Base-by-base conservation (phyloP, 2,888 invertebrate species). In the Dexiosoma caninum region DNA sequence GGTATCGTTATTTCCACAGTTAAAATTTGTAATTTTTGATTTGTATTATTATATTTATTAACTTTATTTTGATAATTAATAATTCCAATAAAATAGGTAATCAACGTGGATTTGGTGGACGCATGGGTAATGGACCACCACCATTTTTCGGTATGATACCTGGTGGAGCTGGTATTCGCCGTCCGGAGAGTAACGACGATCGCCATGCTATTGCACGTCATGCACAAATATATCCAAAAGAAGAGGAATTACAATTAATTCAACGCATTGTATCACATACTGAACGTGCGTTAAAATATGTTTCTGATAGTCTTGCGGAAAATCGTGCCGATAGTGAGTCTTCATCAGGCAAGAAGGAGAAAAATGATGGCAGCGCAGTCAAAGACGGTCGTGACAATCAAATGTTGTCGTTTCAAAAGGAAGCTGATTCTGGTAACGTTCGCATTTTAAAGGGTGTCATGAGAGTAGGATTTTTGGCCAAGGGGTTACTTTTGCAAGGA, bases 101-200 rank as follows among this genome's bases (percentile, higher is more conserved):
- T 30, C 88, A 88, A 77, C 84, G 85, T 53, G 84, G 84, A 1
- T 84, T 88, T 83, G 87, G 87, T 23, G 88, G 88, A 1, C 88
- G 88, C 23, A 85, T 87, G 82, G 88, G 88, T 12, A 91, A 92
- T 84, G 91, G 91, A 9, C 90, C 90, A 4, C 90, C 90, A 59
- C 92, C 92, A 49, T 91, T 92, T 89, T 92, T 91, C 87, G 92
- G 92, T 79, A 90, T 90, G 90, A 92, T 93, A 83, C 93, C 93
- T 12, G 93, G 93, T 55, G 84, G 84, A 21, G 86, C 84, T 4
- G 85, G 85, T 67, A 85, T 87, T 30, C 93, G 97, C 21, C 93
- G 97, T 60, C 95, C 96, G 0, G 98, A 98, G 90, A 96, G 97
- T n/a, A 94, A 95, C 16, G 98, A 99, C 91, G 99, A 99, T 91